Evolutionary conservation across 53 echinoderm and acorn worm genomes (phyloP).

Genomic region (Hippasteria phrygiana): DNA sequence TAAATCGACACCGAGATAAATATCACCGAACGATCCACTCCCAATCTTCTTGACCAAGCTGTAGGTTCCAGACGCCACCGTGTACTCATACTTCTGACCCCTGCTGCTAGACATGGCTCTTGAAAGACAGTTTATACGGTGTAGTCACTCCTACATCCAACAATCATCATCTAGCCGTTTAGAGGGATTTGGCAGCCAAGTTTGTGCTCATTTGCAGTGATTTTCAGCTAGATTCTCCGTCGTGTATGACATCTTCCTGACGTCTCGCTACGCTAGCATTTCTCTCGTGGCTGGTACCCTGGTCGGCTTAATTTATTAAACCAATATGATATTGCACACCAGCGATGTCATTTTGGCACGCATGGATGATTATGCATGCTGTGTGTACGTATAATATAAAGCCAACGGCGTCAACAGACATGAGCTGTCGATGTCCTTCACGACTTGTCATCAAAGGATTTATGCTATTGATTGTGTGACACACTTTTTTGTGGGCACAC

Average conservation of each 20-base stretch:
- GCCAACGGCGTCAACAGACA: background rate
- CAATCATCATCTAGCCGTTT: slow-evolving; percentile 31
- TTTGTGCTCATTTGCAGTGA: background rate
- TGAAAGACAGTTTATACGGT: background rate
- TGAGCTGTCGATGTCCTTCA: background rate
- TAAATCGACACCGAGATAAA: slow-evolving; percentile 90
- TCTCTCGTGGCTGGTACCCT: slow-evolving; percentile 9
- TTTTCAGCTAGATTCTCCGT: background rate
- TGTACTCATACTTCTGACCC: slow-evolving; percentile 29
- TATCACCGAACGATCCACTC: slow-evolving; percentile 95
- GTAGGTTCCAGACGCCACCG: slow-evolving; percentile 67
- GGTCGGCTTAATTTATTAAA: background rate
- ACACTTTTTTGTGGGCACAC: background rate
- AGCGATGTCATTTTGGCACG: slow-evolving; percentile 35
- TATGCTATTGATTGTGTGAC: background rate
- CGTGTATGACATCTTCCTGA: background rate
- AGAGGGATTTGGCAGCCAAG: background rate
- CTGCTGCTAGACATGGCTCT: slow-evolving; percentile 47
- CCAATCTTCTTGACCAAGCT: slow-evolving; percentile 93
- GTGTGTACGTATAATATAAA: background rate
- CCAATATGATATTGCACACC: background rate
- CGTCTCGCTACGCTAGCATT: background rate
- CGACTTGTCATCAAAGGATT: background rate
- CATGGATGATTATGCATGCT: background rate
- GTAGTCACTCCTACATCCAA: background rate